Evolutionary conservation across 2,888 invertebrate species (phyloP).

Genomic region (Penaeus monodon): DNA sequence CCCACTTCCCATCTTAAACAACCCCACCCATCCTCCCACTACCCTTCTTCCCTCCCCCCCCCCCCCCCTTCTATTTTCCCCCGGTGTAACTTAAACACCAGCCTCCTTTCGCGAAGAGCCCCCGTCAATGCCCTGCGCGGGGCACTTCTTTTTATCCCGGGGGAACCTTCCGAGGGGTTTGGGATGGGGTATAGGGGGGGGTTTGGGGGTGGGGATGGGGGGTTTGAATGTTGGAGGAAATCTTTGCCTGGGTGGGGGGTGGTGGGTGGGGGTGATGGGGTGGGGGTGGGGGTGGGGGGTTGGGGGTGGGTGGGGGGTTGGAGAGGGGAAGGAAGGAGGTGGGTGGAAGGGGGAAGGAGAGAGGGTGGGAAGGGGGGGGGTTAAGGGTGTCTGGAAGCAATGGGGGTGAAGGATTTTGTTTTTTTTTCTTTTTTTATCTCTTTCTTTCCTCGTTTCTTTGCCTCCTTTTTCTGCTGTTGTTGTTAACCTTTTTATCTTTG

Average conservation of each 20-base stretch:
- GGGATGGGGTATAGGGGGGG: no score
- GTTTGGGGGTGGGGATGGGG: no score
- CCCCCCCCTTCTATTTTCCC: not conserved
- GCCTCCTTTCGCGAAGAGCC: no score
- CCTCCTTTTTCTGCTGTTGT: no score
- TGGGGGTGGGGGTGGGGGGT: not conserved
- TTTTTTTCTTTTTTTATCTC: not conserved
- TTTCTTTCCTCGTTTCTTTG: no score
- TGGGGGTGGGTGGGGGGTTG: not conserved
- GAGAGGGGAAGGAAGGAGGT: not conserved
- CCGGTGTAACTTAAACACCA: conserved; percentile 19
- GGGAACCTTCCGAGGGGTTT: no score
- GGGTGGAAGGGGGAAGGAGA: not conserved
- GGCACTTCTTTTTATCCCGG: no score
- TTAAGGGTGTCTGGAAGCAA: not conserved
- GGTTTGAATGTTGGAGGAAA: no score
- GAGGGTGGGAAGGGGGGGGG: not conserved
- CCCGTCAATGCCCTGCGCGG: no score
- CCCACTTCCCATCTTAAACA: not conserved
- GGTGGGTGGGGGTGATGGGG: not conserved
- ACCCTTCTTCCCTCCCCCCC: not conserved
- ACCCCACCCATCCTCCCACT: not conserved
- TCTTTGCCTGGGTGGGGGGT: not conserved
- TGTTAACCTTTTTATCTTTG: no score
- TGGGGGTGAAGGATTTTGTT: not conserved